phyloP scores from a whole-genome alignment of 1,140 invertebrate genomes.

The Cydia fagiglandana region DNA sequence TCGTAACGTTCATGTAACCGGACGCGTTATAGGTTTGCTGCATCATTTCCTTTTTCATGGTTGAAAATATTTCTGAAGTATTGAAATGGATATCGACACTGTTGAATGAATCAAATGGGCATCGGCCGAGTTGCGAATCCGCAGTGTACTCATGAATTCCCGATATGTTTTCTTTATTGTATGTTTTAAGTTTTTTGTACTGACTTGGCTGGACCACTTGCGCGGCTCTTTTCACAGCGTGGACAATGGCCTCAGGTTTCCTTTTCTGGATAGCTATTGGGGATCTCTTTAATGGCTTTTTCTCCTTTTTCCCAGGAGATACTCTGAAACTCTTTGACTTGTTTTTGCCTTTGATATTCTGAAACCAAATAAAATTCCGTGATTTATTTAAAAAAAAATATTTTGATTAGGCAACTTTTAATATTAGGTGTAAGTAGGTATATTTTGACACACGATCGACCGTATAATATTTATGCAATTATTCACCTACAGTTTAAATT shows the following conservation, averaged over 20 bases:
- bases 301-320: slow-evolving; percentile 71
- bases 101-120: slow-evolving; percentile 64
- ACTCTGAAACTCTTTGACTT: slow-evolving; percentile 51
- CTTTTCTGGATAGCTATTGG: slow-evolving; percentile 63
- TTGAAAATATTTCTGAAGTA: slow-evolving; percentile 67
- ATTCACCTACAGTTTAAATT: too few relatives aligned
- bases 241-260: slow-evolving; percentile 58
- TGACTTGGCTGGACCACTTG: slow-evolving; percentile 56
- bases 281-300: slow-evolving; percentile 60
- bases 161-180: slow-evolving; percentile 54
- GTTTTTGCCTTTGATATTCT: slow-evolving; percentile 59
- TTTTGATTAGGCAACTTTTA: too few relatives aligned
- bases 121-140: slow-evolving; percentile 50
- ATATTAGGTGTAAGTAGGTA: too few relatives aligned
- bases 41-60: slow-evolving; percentile 51
- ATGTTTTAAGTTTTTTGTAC: slow-evolving; percentile 48
- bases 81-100: slow-evolving; percentile 63
- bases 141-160: slow-evolving; percentile 46
- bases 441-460: too few relatives aligned
- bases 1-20: slow-evolving; percentile 40
- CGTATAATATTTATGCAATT: too few relatives aligned
- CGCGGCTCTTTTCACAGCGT: slow-evolving; percentile 54
- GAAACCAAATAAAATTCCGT: slow-evolving; percentile 42
- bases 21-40: slow-evolving; percentile 65
- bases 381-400: too few relatives aligned